Percentiles rank a stretch among this genome's conserved stretches.
Conservation (phyloP, 1,140 invertebrate species). For the Anthonomus grandis region DNA sequence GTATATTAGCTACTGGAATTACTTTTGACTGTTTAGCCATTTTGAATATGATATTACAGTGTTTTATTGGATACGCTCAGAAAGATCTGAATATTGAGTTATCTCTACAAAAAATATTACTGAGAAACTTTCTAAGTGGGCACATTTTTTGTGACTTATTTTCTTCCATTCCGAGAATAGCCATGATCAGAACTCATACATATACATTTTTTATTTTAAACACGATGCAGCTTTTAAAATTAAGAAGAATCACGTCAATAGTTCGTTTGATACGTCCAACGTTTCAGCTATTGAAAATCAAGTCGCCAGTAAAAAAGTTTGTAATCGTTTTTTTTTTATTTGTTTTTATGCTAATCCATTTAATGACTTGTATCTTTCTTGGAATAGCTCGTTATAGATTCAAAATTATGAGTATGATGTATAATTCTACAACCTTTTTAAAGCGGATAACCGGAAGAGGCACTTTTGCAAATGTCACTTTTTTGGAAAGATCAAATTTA, state of each 20-base stretch:
- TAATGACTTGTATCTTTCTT: conserved; percentile 17
- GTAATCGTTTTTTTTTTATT: conserved; percentile 16
- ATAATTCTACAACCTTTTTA: neutral
- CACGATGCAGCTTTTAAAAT: neutral
- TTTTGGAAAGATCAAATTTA: too few relatives aligned
- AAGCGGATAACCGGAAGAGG: too few relatives aligned
- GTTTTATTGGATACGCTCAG: conserved; percentile 22
- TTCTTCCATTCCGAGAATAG: conserved; percentile 5
- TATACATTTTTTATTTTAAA: neutral
- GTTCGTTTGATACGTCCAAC: conserved; percentile 4
- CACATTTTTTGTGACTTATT: conserved; percentile 12
- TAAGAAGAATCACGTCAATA: conserved; percentile 9
- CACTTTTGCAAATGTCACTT: too few relatives aligned
- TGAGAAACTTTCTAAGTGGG: conserved; percentile 9
- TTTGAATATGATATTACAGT: conserved; percentile 16
- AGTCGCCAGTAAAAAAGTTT: conserved; percentile 6
- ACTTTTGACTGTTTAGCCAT: conserved; percentile 10
- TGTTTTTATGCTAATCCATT: conserved; percentile 7
- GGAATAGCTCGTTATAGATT: conserved; percentile 8
- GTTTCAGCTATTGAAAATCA: conserved; percentile 3
- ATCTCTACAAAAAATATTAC: conserved; percentile 10
- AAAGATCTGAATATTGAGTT: conserved; percentile 3
- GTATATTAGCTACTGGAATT: neutral
- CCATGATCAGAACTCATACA: neutral
- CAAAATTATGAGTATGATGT: neutral